These are phyloP conservation scores for Tolmerus cingulatus DNA, from an alignment of 2,888 invertebrate species.

Conservation along the genomic window DNA sequence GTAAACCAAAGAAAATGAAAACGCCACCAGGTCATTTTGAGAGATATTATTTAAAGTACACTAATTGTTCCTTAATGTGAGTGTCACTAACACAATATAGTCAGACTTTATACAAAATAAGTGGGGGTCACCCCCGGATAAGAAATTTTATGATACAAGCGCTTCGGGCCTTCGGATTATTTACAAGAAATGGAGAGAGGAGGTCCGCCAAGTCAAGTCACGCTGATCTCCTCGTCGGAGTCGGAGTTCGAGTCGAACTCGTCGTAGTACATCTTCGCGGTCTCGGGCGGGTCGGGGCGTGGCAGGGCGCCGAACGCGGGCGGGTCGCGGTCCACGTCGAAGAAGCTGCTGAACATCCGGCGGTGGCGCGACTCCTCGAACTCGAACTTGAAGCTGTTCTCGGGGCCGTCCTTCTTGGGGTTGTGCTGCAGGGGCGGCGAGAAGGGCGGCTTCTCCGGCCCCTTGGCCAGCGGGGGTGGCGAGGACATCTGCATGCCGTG, in stretches of 20 bases:
- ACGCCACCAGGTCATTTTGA: background rate
- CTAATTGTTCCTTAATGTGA: background rate
- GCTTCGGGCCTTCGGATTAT: background rate
- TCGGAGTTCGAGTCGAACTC: constrained; percentile 68
- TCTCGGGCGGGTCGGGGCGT: constrained; percentile 52
- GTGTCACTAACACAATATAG: background rate
- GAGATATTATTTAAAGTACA: constrained; percentile 31
- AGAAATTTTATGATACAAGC: constrained; percentile 29
- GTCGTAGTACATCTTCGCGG: constrained; percentile 62
- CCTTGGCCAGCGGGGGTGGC: constrained; percentile 12
- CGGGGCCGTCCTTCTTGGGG: background rate
- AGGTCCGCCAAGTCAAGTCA: constrained; percentile 75
- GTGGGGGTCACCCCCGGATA: background rate
- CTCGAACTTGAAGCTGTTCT: constrained; percentile 46
- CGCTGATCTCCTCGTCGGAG: constrained; percentile 85
- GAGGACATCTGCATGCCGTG: constrained; percentile 34
- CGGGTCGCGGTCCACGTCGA: constrained; percentile 49
- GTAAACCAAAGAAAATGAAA: background rate
- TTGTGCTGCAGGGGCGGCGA: background rate
- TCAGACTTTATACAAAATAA: constrained; percentile 37
- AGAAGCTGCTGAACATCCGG: constrained; percentile 51
- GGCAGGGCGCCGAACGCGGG: background rate
- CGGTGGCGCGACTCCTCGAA: constrained; percentile 46
- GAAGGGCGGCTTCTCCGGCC: constrained; percentile 8
- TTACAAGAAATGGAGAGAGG: background rate